Percentiles rank a stretch among this genome's conserved stretches.
Evolutionary conservation across 2,113 vertebrate species (phyloP).

Genomic region (Talpa occidentalis): DNA sequence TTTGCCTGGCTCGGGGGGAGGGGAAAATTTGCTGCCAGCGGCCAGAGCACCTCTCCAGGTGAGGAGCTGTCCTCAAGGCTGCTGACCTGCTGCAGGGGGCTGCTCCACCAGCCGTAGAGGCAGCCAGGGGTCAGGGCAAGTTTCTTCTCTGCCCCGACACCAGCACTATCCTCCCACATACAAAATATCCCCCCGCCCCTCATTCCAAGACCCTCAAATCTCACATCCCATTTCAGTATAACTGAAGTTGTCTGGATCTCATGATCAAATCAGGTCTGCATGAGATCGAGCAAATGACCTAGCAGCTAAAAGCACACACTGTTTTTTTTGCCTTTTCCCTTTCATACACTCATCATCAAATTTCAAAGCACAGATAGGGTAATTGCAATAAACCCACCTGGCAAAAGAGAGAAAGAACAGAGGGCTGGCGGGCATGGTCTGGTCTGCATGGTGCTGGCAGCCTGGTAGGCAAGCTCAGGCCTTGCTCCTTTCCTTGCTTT

Average conservation of each 20-base stretch:
- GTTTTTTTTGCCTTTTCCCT: not conserved
- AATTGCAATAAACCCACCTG: not conserved
- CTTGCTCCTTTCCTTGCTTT: too few relatives aligned
- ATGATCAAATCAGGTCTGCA: not conserved
- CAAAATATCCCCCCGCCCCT: not conserved
- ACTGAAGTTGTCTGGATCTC: not conserved
- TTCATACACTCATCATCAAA: fast-evolving
- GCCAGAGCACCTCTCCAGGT: too few relatives aligned
- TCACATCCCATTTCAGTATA: not conserved
- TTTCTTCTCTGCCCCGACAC: too few relatives aligned
- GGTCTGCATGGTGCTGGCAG: too few relatives aligned
- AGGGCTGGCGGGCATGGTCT: not conserved
- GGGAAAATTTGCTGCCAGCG: too few relatives aligned
- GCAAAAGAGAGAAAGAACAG: not conserved
- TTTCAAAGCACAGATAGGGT: not conserved
- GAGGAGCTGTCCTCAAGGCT: too few relatives aligned
- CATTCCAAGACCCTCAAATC: too few relatives aligned
- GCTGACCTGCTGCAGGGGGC: too few relatives aligned
- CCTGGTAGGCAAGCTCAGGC: not conserved
- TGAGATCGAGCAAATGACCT: not conserved
- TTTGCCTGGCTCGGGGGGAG: not conserved
- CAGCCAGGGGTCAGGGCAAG: too few relatives aligned
- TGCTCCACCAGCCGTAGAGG: too few relatives aligned
- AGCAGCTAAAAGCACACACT: not conserved
- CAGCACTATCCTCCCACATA: not conserved